Evolutionary conservation across 2,888 invertebrate genomes (phyloP).

Genomic region (Ferrisia virgata): DNA sequence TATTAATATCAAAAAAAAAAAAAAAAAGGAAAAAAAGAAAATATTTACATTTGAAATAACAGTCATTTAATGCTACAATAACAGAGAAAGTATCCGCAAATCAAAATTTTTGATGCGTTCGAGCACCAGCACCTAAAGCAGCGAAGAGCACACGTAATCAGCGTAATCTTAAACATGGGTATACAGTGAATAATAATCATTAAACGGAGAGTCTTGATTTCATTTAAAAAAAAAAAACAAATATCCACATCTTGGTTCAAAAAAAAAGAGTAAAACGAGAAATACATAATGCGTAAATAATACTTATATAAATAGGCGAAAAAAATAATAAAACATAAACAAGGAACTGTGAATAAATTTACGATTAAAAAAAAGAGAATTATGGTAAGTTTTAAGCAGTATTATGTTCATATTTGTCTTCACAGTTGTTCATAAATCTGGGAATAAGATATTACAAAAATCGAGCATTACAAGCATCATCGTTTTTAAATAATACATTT

Average conservation of each 20-base stretch:
- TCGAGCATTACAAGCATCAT: not conserved
- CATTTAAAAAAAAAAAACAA: too few species aligned
- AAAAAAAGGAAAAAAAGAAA: not conserved
- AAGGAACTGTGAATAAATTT: slow-evolving; percentile 15
- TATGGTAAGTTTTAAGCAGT: not conserved
- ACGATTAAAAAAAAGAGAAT: slow-evolving; percentile 2
- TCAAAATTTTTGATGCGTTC: not conserved
- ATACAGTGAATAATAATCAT: not conserved
- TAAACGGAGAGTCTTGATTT: too few species aligned
- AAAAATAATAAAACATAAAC: not conserved
- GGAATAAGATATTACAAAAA: not conserved
- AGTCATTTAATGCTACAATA: not conserved
- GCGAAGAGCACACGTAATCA: not conserved
- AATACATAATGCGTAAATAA: not conserved
- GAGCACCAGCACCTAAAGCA: not conserved
- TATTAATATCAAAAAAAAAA: not conserved
- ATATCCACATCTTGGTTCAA: too few species aligned
- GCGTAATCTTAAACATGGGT: not conserved
- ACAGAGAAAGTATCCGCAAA: not conserved
- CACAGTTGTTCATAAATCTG: not conserved
- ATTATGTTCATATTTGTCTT: not conserved
- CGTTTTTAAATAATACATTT: not conserved
- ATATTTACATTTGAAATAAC: not conserved
- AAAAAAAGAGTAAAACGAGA: not conserved
- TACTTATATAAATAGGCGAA: not conserved